Conservation (phyloP, 1,140 invertebrate species). For the Lasioglossum albipes region DNA sequence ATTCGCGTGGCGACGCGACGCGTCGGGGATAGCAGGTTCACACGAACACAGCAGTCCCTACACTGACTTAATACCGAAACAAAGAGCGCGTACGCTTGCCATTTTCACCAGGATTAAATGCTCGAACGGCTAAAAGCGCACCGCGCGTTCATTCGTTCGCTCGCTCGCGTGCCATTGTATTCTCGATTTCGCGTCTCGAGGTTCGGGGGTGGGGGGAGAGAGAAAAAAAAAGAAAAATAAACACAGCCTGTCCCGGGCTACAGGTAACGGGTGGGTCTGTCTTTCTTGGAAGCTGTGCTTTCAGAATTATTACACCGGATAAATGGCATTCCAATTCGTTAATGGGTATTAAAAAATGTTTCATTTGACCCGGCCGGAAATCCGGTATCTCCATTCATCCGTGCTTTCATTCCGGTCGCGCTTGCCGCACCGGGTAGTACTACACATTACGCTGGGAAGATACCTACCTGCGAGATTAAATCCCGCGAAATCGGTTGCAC, state of each 20-base stretch:
- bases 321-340: slow-evolving; percentile 44
- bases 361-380: slow-evolving; percentile 35
- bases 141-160: slow-evolving; percentile 12
- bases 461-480: slow-evolving; percentile 30
- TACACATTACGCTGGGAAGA: not conserved
- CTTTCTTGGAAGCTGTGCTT: slow-evolving; percentile 9
- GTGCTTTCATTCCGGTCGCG: not conserved
- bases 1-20: not conserved
- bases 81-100: slow-evolving; percentile 23
- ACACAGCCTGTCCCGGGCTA: not conserved
- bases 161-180: slow-evolving; percentile 34
- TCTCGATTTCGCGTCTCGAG: slow-evolving; percentile 31
- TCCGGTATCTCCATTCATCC: slow-evolving; percentile 28
- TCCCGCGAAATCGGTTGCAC: slow-evolving; percentile 34
- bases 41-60: not conserved
- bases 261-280: too few relatives aligned
- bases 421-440: not conserved
- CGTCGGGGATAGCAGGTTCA: slow-evolving; percentile 4
- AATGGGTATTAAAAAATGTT: slow-evolving; percentile 52
- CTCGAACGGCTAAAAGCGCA: slow-evolving; percentile 32
- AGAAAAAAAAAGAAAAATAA: not conserved
- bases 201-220: not conserved
- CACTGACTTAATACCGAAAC: slow-evolving; percentile 23
- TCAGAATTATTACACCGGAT: slow-evolving; percentile 45
- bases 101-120: slow-evolving; percentile 40